Evolutionary conservation across 2,888 invertebrate genomes (phyloP).

Genomic region (Drosophila kokeensis): DNA sequence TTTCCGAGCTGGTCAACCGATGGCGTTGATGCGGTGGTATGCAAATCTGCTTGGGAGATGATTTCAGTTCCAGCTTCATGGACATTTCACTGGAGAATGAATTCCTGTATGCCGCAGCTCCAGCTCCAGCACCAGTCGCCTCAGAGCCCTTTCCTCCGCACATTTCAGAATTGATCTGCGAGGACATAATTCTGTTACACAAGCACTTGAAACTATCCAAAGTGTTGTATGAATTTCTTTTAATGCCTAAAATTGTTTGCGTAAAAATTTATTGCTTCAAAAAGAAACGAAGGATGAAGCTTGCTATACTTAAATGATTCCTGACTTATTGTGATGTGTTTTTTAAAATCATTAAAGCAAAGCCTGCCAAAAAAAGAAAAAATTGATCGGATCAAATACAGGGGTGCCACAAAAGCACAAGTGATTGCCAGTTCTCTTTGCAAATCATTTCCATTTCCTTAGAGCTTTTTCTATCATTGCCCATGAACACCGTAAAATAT

Average conservation of each 20-base stretch:
- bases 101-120: constrained; percentile 14
- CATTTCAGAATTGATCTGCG: constrained; percentile 29
- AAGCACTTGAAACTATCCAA: constrained; percentile 13
- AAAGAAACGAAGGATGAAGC: constrained; percentile 39
- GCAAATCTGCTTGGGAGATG: constrained; percentile 63
- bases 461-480: background rate
- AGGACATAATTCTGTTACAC: constrained; percentile 34
- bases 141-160: constrained; percentile 33
- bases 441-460: background rate
- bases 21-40: constrained; percentile 59
- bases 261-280: constrained; percentile 33
- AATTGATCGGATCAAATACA: background rate
- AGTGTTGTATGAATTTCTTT: constrained; percentile 37
- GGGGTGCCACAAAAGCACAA: background rate
- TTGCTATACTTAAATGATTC: constrained; percentile 36
- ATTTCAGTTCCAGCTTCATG: constrained; percentile 55
- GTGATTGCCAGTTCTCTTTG: background rate
- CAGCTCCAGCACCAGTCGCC: constrained; percentile 11
- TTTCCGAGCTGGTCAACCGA: constrained; percentile 43
- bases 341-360: constrained; percentile 3
- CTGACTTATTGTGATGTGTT: background rate
- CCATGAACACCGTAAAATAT: background rate
- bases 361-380: constrained; percentile 24
- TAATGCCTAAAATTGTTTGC: constrained; percentile 41
- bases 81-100: constrained; percentile 37